Evolutionary conservation across 2,888 invertebrate species (phyloP).

Genomic region (Byasa hedistus): DNA sequence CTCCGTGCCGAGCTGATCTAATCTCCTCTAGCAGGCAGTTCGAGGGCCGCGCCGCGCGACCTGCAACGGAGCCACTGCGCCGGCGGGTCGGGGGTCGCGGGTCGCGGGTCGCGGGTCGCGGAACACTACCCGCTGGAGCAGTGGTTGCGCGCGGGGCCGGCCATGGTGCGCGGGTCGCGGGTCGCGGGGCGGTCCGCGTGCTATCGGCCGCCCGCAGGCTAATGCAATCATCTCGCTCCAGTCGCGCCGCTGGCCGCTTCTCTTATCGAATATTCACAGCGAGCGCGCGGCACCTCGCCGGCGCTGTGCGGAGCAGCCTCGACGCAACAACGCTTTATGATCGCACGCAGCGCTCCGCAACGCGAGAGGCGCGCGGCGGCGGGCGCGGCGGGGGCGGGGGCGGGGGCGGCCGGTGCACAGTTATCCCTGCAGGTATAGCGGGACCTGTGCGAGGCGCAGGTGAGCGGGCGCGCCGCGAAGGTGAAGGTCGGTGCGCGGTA

Average conservation of each 20-base stretch:
- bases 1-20: too few relatives aligned
- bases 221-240: conserved; percentile 25
- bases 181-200: conserved; percentile 8
- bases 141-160: conserved; percentile 22
- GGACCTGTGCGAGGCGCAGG: neutral
- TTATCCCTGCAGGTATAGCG: conserved; percentile 1
- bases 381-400: too few relatives aligned
- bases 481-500: conserved; percentile 2
- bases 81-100: too few relatives aligned
- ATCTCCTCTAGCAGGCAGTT: too few relatives aligned
- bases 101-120: too few relatives aligned
- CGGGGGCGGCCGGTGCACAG: neutral
- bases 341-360: too few relatives aligned
- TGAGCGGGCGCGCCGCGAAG: neutral
- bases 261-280: conserved; percentile 26
- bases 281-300: neutral
- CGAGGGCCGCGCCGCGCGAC: too few relatives aligned
- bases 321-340: too few relatives aligned
- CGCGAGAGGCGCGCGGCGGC: too few relatives aligned
- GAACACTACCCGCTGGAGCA: neutral
- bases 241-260: conserved; percentile 5
- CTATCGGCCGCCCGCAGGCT: conserved; percentile 22
- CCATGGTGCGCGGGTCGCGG: neutral
- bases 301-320: neutral
- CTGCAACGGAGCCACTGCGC: too few relatives aligned